These are phyloP conservation scores for Drosophila anomalata DNA, from an alignment of 2,888 invertebrate species.

Conservation along the genomic window DNA sequence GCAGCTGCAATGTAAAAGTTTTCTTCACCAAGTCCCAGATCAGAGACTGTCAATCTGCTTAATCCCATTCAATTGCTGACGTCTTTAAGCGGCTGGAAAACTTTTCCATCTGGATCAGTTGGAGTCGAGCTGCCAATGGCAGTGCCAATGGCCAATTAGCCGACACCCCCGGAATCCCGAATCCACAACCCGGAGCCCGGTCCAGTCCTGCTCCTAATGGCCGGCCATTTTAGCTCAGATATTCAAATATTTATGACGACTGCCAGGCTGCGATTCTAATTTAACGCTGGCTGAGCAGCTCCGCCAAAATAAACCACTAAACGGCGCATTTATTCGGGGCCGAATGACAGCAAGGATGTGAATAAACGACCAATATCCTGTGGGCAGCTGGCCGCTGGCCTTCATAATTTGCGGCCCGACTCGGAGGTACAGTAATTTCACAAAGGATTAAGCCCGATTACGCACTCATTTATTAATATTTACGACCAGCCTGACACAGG, in stretches of 20 bases:
- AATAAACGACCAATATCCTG: slow-evolving; percentile 61
- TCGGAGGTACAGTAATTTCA: slow-evolving; percentile 68
- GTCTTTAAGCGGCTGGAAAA: slow-evolving; percentile 40
- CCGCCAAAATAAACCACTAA: slow-evolving; percentile 44
- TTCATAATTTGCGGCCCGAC: slow-evolving; percentile 64
- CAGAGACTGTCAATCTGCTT: slow-evolving; percentile 46
- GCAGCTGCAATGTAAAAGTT: slow-evolving; percentile 39
- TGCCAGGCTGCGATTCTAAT: slow-evolving; percentile 60
- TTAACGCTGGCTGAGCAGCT: slow-evolving; percentile 69
- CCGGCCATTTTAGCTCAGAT: slow-evolving; percentile 44
- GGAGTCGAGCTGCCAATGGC: slow-evolving; percentile 23
- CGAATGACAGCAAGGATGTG: slow-evolving; percentile 39
- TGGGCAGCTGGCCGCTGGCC: slow-evolving; percentile 29
- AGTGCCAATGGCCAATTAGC: slow-evolving; percentile 35
- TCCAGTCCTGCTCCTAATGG: slow-evolving; percentile 50
- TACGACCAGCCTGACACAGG: slow-evolving; percentile 59
- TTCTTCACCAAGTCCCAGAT: slow-evolving; percentile 38
- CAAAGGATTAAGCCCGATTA: slow-evolving; percentile 78
- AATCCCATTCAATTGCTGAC: slow-evolving; percentile 46
- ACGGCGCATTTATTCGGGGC: slow-evolving; percentile 37
- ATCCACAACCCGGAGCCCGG: not conserved
- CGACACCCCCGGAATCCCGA: slow-evolving; percentile 9
- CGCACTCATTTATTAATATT: slow-evolving; percentile 76
- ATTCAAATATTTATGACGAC: slow-evolving; percentile 67
- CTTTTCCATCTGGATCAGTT: slow-evolving; percentile 35